Conservation (phyloP, 2,797 vertebrate genomes). For the Manis crassicaudata region DNA sequence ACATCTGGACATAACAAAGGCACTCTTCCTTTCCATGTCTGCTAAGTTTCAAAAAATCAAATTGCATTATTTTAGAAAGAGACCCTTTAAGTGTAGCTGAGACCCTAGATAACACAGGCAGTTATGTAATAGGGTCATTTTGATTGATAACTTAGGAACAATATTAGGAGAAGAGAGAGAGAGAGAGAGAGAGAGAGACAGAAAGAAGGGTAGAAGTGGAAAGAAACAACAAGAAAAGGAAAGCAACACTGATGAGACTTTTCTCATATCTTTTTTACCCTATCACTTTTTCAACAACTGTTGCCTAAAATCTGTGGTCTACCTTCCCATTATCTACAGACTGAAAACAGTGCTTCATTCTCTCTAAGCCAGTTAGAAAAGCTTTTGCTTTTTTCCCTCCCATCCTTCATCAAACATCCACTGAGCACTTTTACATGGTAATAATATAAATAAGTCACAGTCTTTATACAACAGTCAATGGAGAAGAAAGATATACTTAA, state of each 20-base stretch:
- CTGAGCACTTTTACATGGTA: not conserved
- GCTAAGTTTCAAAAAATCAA: not conserved
- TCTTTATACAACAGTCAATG: not conserved
- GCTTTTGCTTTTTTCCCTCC: not conserved
- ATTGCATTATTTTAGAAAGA: constrained; percentile 12
- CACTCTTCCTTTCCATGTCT: not conserved
- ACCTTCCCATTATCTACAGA: not conserved
- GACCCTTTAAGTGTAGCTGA: not conserved
- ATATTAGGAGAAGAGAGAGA: not conserved
- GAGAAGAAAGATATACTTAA: not conserved
- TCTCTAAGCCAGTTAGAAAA: not conserved
- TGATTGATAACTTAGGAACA: not conserved
- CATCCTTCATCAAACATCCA: not conserved
- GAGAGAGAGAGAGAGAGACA: not conserved
- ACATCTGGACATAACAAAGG: not conserved
- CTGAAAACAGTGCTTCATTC: not conserved
- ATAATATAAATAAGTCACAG: not conserved
- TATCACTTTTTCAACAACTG: not conserved
- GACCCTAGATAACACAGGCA: not conserved
- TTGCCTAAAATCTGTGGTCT: not conserved
- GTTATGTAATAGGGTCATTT: not conserved
- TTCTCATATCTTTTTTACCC: not conserved
- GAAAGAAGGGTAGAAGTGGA: too few relatives aligned
- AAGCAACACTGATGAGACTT: not conserved
- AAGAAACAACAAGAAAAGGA: not conserved